Conservation (phyloP, 2,113 vertebrate genomes). For the Macaca fascicularis region T2T-MFA8v1.1 NC_088394.1:53372501-53373000, state of each 20-base stretch:
- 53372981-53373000: background rate
- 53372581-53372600: too few relatives aligned
- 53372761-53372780: background rate
- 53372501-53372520: too few relatives aligned
- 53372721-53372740: background rate
- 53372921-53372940: background rate
- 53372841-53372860: background rate
- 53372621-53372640: too few relatives aligned
- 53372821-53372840: background rate
- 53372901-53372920: background rate
- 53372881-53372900: background rate
- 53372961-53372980: background rate
- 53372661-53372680: too few relatives aligned
- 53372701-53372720: background rate
- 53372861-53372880: background rate
- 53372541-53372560: too few relatives aligned
- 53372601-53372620: too few relatives aligned
- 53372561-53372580: too few relatives aligned
- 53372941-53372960: background rate
- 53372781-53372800: background rate
- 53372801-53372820: background rate
- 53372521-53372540: fast-evolving
- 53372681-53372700: background rate
- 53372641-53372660: too few relatives aligned
- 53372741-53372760: background rate